A percentile compares a stretch with the other conserved stretches of the same genome.
Evolutionary conservation across 2,888 invertebrate genomes (phyloP).

Genomic region (Aphodius granarius): DNA sequence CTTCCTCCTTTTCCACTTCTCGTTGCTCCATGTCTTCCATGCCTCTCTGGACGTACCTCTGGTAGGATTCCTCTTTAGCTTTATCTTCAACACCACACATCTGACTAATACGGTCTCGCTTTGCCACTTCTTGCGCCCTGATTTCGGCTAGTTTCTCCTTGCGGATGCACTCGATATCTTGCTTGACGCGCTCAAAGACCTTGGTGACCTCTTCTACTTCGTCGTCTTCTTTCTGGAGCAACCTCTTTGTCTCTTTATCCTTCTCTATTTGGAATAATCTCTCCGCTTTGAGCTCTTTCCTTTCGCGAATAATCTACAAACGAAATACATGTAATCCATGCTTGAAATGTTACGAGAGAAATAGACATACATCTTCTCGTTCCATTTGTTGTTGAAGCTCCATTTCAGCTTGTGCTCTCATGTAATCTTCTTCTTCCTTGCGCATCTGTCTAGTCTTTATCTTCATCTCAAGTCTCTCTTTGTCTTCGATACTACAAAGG

Average conservation of each 20-base stretch:
- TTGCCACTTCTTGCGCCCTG: too few relatives aligned
- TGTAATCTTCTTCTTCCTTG: conserved; percentile 20
- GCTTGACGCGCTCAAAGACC: conserved; percentile 54
- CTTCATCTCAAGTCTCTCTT: conserved; percentile 17
- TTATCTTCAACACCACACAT: conserved; percentile 34
- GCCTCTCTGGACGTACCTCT: not conserved
- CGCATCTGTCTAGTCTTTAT: not conserved
- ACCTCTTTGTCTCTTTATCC: conserved; percentile 38
- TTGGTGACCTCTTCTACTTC: conserved; percentile 53
- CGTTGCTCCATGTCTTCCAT: conserved; percentile 42
- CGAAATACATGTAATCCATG: not conserved
- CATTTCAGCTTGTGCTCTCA: conserved; percentile 8
- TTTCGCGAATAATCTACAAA: conserved; percentile 2
- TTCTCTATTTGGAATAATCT: conserved; percentile 16
- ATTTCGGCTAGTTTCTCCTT: conserved; percentile 49
- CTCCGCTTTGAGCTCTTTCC: conserved; percentile 13
- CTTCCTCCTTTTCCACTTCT: conserved; percentile 45
- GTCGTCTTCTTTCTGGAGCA: conserved; percentile 50
- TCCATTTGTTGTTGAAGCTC: conserved; percentile 17
- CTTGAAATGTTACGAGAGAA: not conserved
- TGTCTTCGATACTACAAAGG: conserved; percentile 29
- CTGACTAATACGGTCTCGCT: too few relatives aligned
- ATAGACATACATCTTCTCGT: conserved; percentile 18
- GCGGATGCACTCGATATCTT: conserved; percentile 51
- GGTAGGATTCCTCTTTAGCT: conserved; percentile 27